Evolutionary conservation across 1,140 invertebrate species (phyloP), one percentile per base, ranked within the genome.

Genomic region (Agrypnia vestita): DNA sequence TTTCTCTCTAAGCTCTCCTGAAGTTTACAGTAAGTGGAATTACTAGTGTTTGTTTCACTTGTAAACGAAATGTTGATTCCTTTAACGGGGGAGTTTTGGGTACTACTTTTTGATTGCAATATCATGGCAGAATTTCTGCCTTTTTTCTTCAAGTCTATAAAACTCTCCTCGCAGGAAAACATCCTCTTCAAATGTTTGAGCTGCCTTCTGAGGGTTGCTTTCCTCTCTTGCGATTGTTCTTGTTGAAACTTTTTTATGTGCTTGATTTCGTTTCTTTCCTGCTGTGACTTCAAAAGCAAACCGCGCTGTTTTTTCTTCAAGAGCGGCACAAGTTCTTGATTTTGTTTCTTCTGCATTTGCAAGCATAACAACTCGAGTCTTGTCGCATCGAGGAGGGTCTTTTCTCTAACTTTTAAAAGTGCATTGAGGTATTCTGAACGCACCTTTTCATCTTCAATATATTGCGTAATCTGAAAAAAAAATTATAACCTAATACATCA

Each of bases 171-270:
- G 17, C 75, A 25, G 6, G 74, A 56, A 17, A 80, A 59, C n/a
- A 83, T 61, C 11, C 71, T 76, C 72, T 80, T 83, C n/a, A 83
- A 78, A 59, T 83, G 59, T 79, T 80, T 80, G 17, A 83, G 47
- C 71, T 80, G 82, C 25, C 72, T 55, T 17, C 56, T 64, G 8
- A 83, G 51, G 46, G 71, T 67, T 49, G 67, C 56, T 46, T 79
- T 78, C 55, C 79, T 75, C 44, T 83, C 79, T 19, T 80, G 47
- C 6, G 79, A 83, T n/a, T 78, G 75, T 49, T 78, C 75, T 46
- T 78, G 73, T 67, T 83, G 82, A 79, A 78, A 83, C 13, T 80
- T 83, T 71, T 77, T 80, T 25, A 83, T 83, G n/a, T 78, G 61
- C 35, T 76, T 83, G 17, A 83, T 83, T 61, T 83, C 82, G 71